Evolutionary conservation across 2,888 invertebrate species (phyloP).

Genomic region (Drosophila monieri): DNA sequence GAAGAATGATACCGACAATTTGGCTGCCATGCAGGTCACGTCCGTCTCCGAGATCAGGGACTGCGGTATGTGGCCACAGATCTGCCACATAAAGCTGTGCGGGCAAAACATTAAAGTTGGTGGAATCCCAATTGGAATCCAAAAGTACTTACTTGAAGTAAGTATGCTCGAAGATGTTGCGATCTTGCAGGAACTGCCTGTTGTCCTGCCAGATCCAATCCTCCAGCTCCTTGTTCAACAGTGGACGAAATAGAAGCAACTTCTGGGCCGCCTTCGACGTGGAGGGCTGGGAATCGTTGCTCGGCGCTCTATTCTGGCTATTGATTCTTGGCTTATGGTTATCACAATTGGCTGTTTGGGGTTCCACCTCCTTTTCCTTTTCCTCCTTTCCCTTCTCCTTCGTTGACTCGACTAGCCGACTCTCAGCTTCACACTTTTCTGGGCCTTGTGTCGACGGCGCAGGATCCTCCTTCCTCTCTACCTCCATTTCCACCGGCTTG

Average conservation of each 20-base stretch:
- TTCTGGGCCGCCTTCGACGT: constrained; percentile 63
- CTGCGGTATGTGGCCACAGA: constrained; percentile 96
- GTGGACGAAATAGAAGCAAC: constrained; percentile 73
- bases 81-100: constrained; percentile 96
- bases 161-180: constrained; percentile 97
- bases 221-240: constrained; percentile 88
- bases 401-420: not conserved
- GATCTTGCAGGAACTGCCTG: constrained; percentile 96
- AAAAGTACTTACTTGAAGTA: constrained; percentile 91
- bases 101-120: not conserved
- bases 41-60: constrained; percentile 92
- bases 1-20: constrained; percentile 96
- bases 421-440: not conserved
- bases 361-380: constrained; percentile 51
- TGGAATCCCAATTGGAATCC: too few relatives aligned
- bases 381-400: constrained; percentile 21
- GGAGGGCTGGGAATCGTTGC: constrained; percentile 60
- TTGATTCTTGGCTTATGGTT: constrained; percentile 73
- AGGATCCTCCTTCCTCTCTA: not conserved
- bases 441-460: not conserved
- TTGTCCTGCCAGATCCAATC: constrained; percentile 99
- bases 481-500: constrained; percentile 6
- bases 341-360: constrained; percentile 82
- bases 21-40: constrained; percentile 93
- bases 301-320: constrained; percentile 24